phyloP scores from a whole-genome alignment of 2,888 invertebrate species.

The Meganola albula region DNA sequence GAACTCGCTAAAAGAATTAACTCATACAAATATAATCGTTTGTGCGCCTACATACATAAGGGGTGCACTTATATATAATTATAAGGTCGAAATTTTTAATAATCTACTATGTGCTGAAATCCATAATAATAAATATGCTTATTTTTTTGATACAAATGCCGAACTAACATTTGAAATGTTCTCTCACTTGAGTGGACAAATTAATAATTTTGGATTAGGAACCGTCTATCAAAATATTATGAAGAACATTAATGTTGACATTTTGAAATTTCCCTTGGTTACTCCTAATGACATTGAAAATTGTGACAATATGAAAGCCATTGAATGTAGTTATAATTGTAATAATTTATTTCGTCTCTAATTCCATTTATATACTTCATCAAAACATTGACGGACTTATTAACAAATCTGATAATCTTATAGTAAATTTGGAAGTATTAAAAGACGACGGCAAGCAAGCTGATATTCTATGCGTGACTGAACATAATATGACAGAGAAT shows the following conservation, averaged over 20 bases:
- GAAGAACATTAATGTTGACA: background rate
- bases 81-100: background rate
- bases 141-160: background rate
- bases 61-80: background rate
- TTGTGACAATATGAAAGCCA: background rate
- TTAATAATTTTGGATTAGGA: background rate
- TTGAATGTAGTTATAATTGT: background rate
- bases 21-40: no score
- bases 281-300: background rate
- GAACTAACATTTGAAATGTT: background rate
- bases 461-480: slow-evolving; percentile 6
- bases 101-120: background rate
- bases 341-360: slow-evolving; percentile 8
- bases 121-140: background rate
- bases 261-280: background rate
- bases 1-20: no score
- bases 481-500: slow-evolving; percentile 6
- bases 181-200: background rate
- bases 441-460: background rate
- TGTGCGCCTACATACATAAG: no score
- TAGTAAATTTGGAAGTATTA: background rate
- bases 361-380: slow-evolving; percentile 2
- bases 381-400: slow-evolving; percentile 7
- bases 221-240: background rate
- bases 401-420: slow-evolving; percentile 3